phyloP scores from a whole-genome alignment of 2,888 invertebrate species.

The Machimus rusticus region DNA sequence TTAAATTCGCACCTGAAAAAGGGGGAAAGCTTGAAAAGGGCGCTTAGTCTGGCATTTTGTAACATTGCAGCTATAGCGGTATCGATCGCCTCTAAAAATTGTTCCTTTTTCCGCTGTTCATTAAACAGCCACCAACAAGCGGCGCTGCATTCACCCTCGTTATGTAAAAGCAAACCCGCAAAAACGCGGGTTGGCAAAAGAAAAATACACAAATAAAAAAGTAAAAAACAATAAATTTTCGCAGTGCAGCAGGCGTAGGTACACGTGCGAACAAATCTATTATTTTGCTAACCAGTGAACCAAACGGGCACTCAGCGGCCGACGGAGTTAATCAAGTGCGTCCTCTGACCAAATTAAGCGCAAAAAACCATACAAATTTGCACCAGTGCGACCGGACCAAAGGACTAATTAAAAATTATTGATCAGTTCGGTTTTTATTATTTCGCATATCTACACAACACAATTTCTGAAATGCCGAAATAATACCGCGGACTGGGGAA shows the following conservation, averaged over 20 bases:
- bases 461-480: neutral
- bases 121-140: neutral
- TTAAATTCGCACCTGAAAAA: neutral
- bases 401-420: constrained; percentile 35
- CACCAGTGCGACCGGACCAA: neutral
- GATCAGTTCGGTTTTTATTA: constrained; percentile 19
- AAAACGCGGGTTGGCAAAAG: neutral
- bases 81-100: neutral
- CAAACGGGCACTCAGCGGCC: neutral
- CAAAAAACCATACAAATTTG: constrained; percentile 7
- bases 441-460: neutral
- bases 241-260: neutral
- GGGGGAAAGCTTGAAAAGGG: neutral
- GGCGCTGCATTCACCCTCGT: neutral
- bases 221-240: neutral
- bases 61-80: neutral
- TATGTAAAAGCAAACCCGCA: neutral
- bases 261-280: constrained; percentile 8
- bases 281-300: neutral
- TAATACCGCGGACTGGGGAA: neutral
- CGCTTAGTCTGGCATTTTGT: neutral
- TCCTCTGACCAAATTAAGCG: neutral
- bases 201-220: neutral
- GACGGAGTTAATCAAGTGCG: neutral
- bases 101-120: neutral